Evolutionary conservation across 2,797 vertebrate species (phyloP), one percentile per base, ranked within the genome.

Genomic region (Rhodeus uyekii): DNA sequence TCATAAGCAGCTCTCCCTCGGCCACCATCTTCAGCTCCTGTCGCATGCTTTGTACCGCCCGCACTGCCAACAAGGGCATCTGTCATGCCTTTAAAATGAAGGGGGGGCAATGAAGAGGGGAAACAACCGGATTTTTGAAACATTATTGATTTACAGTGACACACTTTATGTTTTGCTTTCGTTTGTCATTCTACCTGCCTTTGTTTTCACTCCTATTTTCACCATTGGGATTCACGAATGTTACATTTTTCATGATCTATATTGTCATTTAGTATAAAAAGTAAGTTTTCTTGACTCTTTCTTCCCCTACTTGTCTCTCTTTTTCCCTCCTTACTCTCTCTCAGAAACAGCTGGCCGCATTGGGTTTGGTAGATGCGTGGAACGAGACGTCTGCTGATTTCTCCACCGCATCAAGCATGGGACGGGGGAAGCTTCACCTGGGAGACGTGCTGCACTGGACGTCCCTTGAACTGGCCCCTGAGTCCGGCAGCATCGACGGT

Each of bases 31-130:
- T 77, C 83, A 80, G 77, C 78, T 91, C 88, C 90, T 92, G 93
- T 92, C 90, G 89, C 86, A 92, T 87, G 90, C 91, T 92, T 92
- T 94, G 92, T 94, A 92, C 89, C 88, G 87, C 90, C 65, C 86
- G 86, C 85, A 18, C 73, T 74, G 89, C 90, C 89, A 89, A 92
- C 93, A 92, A 94, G 93, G 92, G 91, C 92, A 92, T 89, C 92
- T 89, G 92, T 93, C 92, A 91, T 86, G 65, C 61, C 75, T 81
- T 85, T 79, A 75, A 85, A 84, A 82, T 46, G 7, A 13, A 84
- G 86, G 72, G 67, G 78, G 79, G 68, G 86, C 81, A 84, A 87
- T 85, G 88, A 89, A 91, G 89, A 90, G 87, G 87, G 85, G 83
- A 67, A 18, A 81, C 60, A 78, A 76, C 50, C 61, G 24, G 77